Conservation (phyloP, 2,888 invertebrate genomes). For the Eristalis pertinax region DNA sequence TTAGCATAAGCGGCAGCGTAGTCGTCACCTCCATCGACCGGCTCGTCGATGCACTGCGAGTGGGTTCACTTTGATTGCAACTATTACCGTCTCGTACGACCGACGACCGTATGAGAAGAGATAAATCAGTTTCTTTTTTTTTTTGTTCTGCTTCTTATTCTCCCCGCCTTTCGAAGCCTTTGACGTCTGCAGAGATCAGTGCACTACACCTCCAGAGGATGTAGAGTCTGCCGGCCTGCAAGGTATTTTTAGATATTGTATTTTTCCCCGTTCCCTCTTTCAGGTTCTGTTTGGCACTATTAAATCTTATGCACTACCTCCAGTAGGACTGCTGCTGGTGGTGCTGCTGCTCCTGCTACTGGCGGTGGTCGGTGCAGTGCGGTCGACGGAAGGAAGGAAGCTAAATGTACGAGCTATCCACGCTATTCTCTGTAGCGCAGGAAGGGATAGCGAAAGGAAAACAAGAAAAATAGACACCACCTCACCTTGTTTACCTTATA, state of each 20-base stretch:
- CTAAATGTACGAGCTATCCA: constrained; percentile 34
- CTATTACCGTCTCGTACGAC: constrained; percentile 34
- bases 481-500: constrained; percentile 70
- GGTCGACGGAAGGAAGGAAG: constrained; percentile 29
- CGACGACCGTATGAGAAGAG: constrained; percentile 51
- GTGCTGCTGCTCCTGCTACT: constrained; percentile 5
- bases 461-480: constrained; percentile 29
- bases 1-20: constrained; percentile 25
- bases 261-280: constrained; percentile 7
- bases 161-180: constrained; percentile 2
- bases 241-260: constrained; percentile 69
- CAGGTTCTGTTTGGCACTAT: constrained; percentile 36
- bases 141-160: constrained; percentile 18
- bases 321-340: not conserved
- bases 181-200: constrained; percentile 63
- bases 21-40: not conserved
- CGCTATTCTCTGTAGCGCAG: constrained; percentile 19
- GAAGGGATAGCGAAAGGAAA: constrained; percentile 6
- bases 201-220: constrained; percentile 63
- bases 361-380: constrained; percentile 12
- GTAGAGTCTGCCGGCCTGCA: constrained; percentile 28
- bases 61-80: constrained; percentile 51
- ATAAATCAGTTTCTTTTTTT: constrained; percentile 46
- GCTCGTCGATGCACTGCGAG: constrained; percentile 12
- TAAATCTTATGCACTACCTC: constrained; percentile 44